phyloP scores from a whole-genome alignment of 30 jellyfish, hydroid and myxozoan species.

The Catostylus mosaicus region DNA sequence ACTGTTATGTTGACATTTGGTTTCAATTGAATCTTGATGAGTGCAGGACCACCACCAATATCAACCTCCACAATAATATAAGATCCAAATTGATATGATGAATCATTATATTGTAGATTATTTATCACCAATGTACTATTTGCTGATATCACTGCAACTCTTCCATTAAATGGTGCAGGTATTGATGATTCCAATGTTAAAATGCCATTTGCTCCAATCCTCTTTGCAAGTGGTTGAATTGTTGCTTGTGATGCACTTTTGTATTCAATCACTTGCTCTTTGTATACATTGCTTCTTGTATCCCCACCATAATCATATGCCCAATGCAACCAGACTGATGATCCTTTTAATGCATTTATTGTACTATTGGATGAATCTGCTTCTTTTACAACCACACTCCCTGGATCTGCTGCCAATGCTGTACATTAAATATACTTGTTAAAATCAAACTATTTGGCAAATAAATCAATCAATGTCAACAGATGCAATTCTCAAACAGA shows the following conservation, averaged over 20 bases:
- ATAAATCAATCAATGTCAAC: background rate
- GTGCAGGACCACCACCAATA: background rate
- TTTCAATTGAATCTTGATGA: background rate
- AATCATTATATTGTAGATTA: constrained; percentile 33
- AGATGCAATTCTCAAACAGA: background rate
- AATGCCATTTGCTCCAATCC: constrained; percentile 6
- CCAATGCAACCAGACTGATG: constrained; percentile 61
- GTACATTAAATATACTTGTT: background rate
- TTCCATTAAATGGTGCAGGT: constrained; percentile 36
- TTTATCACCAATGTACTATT: constrained; percentile 41
- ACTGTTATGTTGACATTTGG: constrained; percentile 12
- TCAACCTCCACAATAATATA: background rate
- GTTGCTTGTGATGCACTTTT: background rate
- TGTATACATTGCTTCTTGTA: too few relatives aligned
- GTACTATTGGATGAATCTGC: constrained; percentile 23
- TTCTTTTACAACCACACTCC: background rate
- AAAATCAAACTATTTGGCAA: background rate
- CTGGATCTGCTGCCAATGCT: background rate
- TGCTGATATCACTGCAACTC: constrained; percentile 28
- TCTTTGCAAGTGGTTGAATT: constrained; percentile 16
- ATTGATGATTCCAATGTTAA: background rate
- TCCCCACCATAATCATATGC: constrained; percentile 17
- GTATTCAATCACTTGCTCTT: background rate
- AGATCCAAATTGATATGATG: background rate
- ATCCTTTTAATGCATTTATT: background rate